phyloP scores from a whole-genome alignment of 2,113 vertebrate species.

The Blennius ocellaris region DNA sequence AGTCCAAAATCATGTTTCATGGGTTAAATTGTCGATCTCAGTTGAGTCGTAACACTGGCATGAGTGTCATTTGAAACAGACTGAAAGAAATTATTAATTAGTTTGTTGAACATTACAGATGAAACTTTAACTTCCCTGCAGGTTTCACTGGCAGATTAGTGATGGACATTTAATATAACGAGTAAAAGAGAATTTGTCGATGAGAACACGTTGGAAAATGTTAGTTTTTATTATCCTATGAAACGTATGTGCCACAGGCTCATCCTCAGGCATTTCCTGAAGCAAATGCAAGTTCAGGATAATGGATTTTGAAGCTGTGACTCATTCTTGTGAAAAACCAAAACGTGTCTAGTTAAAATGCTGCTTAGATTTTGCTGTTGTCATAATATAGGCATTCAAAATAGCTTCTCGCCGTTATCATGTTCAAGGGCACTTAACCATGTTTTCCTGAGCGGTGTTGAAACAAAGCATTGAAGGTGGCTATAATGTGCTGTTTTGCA shows the following conservation, averaged over 20 bases:
- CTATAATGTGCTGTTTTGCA: constrained; percentile 24
- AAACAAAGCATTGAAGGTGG: constrained; percentile 12
- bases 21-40: no score
- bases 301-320: constrained; percentile 37
- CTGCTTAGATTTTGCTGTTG: constrained; percentile 21
- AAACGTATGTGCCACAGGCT: constrained; percentile 42
- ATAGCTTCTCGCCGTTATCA: constrained; percentile 9
- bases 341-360: constrained; percentile 26
- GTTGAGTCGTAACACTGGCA: no score
- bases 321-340: no score
- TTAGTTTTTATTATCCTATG: constrained; percentile 28
- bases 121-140: no score
- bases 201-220: no score
- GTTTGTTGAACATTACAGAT: no score
- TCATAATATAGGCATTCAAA: constrained; percentile 28
- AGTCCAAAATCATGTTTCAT: no score
- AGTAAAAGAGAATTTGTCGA: no score
- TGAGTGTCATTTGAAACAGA: no score
- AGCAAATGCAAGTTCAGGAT: constrained; percentile 63
- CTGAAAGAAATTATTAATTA: no score
- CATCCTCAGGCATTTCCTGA: constrained; percentile 57
- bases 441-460: constrained; percentile 10
- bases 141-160: no score
- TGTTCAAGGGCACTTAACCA: constrained; percentile 9
- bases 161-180: no score